Conservation (phyloP, 1,140 invertebrate genomes). For the Dysdera silvatica region DNA sequence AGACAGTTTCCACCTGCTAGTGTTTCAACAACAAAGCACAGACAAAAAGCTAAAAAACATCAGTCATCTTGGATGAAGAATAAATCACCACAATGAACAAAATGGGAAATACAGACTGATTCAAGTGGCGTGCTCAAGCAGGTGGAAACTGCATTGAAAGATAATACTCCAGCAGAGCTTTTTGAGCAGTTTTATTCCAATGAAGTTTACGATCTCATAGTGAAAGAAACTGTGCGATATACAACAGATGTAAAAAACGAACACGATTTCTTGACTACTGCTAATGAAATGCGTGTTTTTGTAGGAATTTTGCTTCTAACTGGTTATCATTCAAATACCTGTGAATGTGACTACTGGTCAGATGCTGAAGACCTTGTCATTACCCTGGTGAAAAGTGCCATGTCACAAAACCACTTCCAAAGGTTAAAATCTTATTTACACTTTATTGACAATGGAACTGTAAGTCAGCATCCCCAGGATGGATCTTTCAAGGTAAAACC, state of each 20-base stretch:
- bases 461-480: constrained; percentile 8
- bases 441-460: background rate
- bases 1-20: constrained; percentile 2
- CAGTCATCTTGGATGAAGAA: constrained; percentile 4
- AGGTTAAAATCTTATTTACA: constrained; percentile 6
- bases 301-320: background rate
- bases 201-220: constrained; percentile 11
- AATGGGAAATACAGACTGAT: constrained; percentile 4
- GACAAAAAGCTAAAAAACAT: background rate
- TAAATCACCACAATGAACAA: constrained; percentile 6
- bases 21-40: constrained; percentile 4
- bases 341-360: background rate
- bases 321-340: constrained; percentile 3
- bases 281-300: constrained; percentile 2
- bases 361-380: constrained; percentile 2
- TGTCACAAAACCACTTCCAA: constrained; percentile 6
- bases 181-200: constrained; percentile 8
- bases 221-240: constrained; percentile 15
- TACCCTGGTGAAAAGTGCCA: background rate
- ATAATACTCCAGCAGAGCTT: constrained; percentile 3
- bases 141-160: constrained; percentile 8
- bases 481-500: constrained; percentile 5
- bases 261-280: constrained; percentile 3
- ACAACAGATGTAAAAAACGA: constrained; percentile 3
- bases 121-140: constrained; percentile 6